phyloP scores from a whole-genome alignment of 2,888 invertebrate species.

The Ramazzottius varieornatus region DNA sequence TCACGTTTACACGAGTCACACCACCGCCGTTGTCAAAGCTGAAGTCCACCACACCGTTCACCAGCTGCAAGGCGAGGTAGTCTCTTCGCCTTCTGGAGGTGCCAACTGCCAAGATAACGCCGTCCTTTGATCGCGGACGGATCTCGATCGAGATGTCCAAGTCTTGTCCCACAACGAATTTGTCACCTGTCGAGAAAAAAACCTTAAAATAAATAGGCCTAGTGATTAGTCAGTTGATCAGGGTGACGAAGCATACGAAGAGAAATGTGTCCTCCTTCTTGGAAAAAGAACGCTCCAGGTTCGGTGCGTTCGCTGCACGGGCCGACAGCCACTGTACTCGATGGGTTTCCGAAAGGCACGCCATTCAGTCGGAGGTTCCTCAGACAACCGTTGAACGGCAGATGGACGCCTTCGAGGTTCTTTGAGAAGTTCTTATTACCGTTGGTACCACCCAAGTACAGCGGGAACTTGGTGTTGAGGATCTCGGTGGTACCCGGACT shows the following conservation, averaged over 20 bases:
- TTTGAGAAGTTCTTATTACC: slow-evolving; percentile 13
- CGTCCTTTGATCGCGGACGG: slow-evolving; percentile 53
- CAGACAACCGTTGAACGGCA: slow-evolving; percentile 57
- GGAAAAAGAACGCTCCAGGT: slow-evolving; percentile 54
- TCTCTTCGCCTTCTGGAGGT: slow-evolving; percentile 31
- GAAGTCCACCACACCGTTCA: slow-evolving; percentile 40
- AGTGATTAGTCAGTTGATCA: not conserved
- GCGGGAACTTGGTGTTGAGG: slow-evolving; percentile 38
- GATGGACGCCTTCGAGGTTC: slow-evolving; percentile 30
- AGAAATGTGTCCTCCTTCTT: slow-evolving; percentile 39
- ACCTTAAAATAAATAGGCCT: no score
- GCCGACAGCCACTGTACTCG: slow-evolving; percentile 34
- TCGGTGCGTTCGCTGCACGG: slow-evolving; percentile 55
- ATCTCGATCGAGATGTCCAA: slow-evolving; percentile 57
- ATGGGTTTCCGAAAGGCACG: slow-evolving; percentile 34
- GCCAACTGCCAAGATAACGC: slow-evolving; percentile 58
- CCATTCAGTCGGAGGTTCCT: slow-evolving; percentile 41
- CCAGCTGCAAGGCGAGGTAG: slow-evolving; percentile 57
- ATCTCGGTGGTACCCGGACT: slow-evolving; percentile 29
- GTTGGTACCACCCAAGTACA: slow-evolving; percentile 53
- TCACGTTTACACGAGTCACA: slow-evolving; percentile 11
- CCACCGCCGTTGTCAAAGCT: slow-evolving; percentile 12
- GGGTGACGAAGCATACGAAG: slow-evolving; percentile 26
- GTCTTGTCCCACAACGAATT: slow-evolving; percentile 48
- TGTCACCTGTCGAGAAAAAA: slow-evolving; percentile 36